Percentiles rank a stretch among this genome's conserved stretches.
Evolutionary conservation across 2,797 vertebrate species (phyloP).

Genomic region (Antennarius maculatus): DNA sequence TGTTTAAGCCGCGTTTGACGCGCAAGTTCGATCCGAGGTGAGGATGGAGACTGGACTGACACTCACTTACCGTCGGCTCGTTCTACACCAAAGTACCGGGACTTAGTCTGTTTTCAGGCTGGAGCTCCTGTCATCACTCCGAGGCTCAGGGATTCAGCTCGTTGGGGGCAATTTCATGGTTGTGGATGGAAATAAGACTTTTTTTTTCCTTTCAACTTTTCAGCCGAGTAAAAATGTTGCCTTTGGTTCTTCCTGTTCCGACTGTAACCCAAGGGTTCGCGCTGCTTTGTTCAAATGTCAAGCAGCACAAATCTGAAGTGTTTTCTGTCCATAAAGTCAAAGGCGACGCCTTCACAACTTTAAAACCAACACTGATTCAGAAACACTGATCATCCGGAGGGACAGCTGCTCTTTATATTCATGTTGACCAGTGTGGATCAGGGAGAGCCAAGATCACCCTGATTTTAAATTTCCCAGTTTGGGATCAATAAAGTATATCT

Average conservation of each 20-base stretch:
- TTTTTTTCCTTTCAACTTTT: constrained; percentile 27
- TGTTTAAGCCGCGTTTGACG: constrained; percentile 6
- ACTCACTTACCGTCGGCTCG: not conserved
- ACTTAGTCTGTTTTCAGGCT: not conserved
- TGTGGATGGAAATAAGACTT: constrained; percentile 4
- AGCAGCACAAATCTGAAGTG: not conserved
- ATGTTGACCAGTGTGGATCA: too few species aligned
- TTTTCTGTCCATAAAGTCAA: constrained; percentile 5
- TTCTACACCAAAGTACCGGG: not conserved
- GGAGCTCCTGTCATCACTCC: not conserved
- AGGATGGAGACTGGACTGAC: not conserved
- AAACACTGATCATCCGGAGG: not conserved
- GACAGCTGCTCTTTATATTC: too few species aligned
- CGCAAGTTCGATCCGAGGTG: constrained; percentile 14
- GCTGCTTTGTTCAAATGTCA: not conserved
- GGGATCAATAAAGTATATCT: too few species aligned
- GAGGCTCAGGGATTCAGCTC: not conserved
- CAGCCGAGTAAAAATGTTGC: not conserved
- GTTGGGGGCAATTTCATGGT: constrained; percentile 34
- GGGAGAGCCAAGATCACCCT: not conserved
- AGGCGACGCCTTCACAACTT: constrained; percentile 52
- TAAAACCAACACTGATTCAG: not conserved
- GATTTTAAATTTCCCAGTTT: not conserved
- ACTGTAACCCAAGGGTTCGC: not conserved
- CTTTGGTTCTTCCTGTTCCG: not conserved